Evolutionary conservation across 2,797 vertebrate genomes (phyloP).

Genomic region (Intellagama lesueurii): DNA sequence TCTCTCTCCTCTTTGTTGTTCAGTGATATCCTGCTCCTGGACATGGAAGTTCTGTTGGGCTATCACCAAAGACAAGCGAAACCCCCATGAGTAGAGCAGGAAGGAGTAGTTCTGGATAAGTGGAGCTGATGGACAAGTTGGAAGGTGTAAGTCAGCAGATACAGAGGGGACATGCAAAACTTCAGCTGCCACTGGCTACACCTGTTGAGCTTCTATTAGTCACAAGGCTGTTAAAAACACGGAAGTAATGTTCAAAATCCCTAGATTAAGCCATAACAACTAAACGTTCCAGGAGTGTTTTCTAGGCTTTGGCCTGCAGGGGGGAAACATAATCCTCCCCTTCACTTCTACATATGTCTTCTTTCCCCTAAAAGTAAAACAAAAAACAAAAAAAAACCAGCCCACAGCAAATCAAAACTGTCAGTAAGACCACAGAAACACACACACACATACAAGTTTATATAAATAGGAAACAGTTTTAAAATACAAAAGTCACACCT

Average conservation of each 20-base stretch:
- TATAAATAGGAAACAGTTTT: too few species aligned
- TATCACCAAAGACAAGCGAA: too few species aligned
- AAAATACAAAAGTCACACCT: too few species aligned
- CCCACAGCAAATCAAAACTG: not conserved
- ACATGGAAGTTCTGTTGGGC: too few species aligned
- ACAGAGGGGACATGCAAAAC: not conserved
- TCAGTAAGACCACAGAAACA: not conserved
- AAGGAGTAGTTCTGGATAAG: not conserved
- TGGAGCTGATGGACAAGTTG: not conserved
- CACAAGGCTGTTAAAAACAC: not conserved
- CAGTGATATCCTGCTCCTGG: too few species aligned
- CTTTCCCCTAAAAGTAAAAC: not conserved
- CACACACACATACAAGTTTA: too few species aligned
- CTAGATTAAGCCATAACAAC: too few species aligned
- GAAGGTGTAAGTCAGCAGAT: not conserved
- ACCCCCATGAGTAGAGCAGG: not conserved
- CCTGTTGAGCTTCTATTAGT: not conserved
- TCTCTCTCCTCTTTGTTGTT: too few species aligned
- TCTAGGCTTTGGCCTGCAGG: not conserved
- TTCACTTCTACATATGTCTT: not conserved
- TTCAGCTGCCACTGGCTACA: not conserved
- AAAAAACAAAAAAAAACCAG: not conserved
- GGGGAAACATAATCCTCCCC: not conserved
- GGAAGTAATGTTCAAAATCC: too few species aligned
- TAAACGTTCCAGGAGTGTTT: too few species aligned